Evolutionary conservation across 1,140 invertebrate genomes (phyloP), one percentile per base, ranked within the genome.

Genomic region (Drosophila willistoni): DNA sequence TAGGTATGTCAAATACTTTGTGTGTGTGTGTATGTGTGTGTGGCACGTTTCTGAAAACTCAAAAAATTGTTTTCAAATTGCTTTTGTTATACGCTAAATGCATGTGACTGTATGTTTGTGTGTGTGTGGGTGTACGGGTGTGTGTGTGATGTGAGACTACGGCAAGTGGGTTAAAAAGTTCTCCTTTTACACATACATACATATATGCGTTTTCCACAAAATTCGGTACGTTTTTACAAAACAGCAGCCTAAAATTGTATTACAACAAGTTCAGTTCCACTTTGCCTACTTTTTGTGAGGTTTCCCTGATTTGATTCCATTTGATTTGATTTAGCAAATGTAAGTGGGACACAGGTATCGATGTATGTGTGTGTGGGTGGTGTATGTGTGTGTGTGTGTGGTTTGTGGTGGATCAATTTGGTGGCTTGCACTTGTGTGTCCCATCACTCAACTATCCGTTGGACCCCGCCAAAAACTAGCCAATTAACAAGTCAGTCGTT

Each of bases 51-150:
- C 74, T 71, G 74, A 75, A 77, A 74, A 71, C 68, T 77, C 74
- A 33, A 73, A 82, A 81, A 81, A 82, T 74, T 82, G 80, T 73
- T 71, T 82, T 83, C 69, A 71, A 84, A 83, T 83, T 73, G 81
- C 68, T 84, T 83, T 80, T 80, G 68, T 77, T 84, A 55, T 69
- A 62, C 69, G 68, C 65, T 70, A 68, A 79, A 72, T 71, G 57
- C 69, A 42, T 67, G 62, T 54, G 64, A 70, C 14, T 42, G 25
- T 51, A 59, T 67, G 42, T 57, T 29, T 62, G 29, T 56, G 61
- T 64, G 57, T 25, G 60, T n/a, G 14, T 14, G 14, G 12, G 19
- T 13, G 34, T 3, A 1, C 1, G 36, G 10, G 12, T 36, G 22
- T 9, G 64, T 19, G 13, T 3, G 4, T 25, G 22, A 25, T 3